A percentile compares a stretch with the other conserved stretches of the same genome.
These are phyloP conservation scores for Automeris io DNA, from an alignment of 2,888 invertebrate genomes.

Conservation along the genomic window DNA sequence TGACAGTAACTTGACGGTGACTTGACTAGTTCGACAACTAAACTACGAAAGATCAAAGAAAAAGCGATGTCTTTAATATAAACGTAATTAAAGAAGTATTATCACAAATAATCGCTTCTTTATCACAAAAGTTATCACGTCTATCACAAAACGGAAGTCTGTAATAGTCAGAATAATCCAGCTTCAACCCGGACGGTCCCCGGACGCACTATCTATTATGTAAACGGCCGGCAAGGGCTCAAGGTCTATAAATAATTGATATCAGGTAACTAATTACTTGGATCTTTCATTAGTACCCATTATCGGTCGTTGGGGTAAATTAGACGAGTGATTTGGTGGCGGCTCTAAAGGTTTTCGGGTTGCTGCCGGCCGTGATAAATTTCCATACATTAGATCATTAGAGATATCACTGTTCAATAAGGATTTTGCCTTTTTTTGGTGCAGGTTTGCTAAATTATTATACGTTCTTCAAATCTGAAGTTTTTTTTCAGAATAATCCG, in stretches of 20 bases:
- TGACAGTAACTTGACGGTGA: too few species aligned
- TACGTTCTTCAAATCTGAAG: too few species aligned
- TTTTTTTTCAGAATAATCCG: too few species aligned
- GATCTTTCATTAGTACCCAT: slow-evolving; percentile 39
- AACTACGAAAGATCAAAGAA: too few species aligned
- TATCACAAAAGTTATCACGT: slow-evolving; percentile 2
- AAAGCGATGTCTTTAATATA: not conserved
- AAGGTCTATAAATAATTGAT: slow-evolving; percentile 49
- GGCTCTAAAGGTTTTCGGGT: slow-evolving; percentile 4
- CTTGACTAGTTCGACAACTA: too few species aligned
- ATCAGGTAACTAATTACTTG: slow-evolving; percentile 45
- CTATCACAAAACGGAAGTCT: slow-evolving; percentile 1
- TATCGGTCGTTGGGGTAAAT: slow-evolving; percentile 18
- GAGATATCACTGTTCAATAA: too few species aligned
- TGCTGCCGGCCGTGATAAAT: not conserved
- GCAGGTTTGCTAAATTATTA: too few species aligned
- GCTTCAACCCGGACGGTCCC: slow-evolving; percentile 1
- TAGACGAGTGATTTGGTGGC: slow-evolving; percentile 1
- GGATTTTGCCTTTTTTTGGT: too few species aligned
- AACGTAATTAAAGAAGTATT: not conserved
- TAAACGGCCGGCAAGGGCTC: slow-evolving; percentile 3
- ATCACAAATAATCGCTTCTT: slow-evolving; percentile 1
- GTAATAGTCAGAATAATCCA: slow-evolving; percentile 7
- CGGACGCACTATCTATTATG: slow-evolving; percentile 10
- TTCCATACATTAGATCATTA: not conserved